A percentile compares a stretch with the other conserved stretches of the same genome.
phyloP scores from a whole-genome alignment of 2,797 vertebrate genomes.

The Galagoides demidoff region DNA sequence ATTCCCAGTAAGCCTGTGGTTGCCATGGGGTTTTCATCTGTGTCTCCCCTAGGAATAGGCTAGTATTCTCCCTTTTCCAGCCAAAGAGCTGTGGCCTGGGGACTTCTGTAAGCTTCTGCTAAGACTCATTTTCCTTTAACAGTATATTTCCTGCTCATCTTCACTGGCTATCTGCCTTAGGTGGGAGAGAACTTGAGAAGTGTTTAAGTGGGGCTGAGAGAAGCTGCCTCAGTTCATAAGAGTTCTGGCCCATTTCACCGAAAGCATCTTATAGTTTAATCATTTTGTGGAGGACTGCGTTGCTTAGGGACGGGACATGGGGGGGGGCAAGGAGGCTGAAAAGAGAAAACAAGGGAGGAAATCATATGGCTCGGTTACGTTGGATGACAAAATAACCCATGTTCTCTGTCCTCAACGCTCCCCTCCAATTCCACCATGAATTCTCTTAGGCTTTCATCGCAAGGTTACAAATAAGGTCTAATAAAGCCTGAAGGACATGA shows the following conservation, averaged over 20 bases:
- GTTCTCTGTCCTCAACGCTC: background rate
- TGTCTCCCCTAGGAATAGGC: background rate
- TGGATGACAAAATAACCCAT: background rate
- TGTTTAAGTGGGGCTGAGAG: background rate
- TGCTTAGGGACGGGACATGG: background rate
- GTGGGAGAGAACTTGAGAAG: background rate
- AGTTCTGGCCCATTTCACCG: conserved; percentile 10
- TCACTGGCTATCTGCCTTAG: background rate
- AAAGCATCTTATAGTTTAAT: background rate
- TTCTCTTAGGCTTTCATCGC: background rate
- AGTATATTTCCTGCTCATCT: background rate
- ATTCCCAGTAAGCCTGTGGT: background rate
- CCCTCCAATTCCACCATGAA: background rate
- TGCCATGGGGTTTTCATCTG: background rate
- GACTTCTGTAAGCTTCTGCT: background rate
- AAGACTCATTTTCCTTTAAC: conserved; percentile 14
- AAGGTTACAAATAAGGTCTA: conserved; percentile 1
- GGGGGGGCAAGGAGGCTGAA: background rate
- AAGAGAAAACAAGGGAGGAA: background rate
- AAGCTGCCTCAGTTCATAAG: background rate
- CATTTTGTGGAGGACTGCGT: background rate
- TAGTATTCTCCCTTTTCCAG: background rate
- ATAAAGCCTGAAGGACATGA: background rate
- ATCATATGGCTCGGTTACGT: background rate
- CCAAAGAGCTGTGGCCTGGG: background rate